Evolutionary conservation across 2,797 vertebrate species (phyloP), one percentile per base, ranked within the genome.

Genomic region (Crotalus adamanteus): DNA sequence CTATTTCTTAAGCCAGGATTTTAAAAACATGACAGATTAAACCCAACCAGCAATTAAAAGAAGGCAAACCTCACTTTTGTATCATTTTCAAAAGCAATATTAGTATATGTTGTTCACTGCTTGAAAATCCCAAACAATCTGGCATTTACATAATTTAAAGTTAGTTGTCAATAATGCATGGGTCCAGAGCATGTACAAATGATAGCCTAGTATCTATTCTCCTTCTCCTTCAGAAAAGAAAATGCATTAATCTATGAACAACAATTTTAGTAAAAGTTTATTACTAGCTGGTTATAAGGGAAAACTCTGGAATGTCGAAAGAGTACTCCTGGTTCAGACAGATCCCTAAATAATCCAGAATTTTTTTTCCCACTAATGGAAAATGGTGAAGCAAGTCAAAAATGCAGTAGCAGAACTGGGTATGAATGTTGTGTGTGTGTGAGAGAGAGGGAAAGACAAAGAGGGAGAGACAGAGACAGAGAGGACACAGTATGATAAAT

Each of bases 31-130:
- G 83, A 89, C 51, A 94, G 60, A 78, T 95, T 55, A 88, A 90
- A 91, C 86, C n/a, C 87, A 5, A 57, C n/a, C 26, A 92, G 88
- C 65, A 91, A 31, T 90, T 93, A 92, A 31, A 65, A 90, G 20
- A 93, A 95, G 63, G 73, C 91, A 94, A 92, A 60, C 63, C n/a
- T 3, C 86, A 85, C 55, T 47, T 55, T 20, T 22, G 94, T 94
- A 94, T 94, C 20, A 88, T 51, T 93, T 94, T 92, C 90, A 57
- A 91, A 91, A 91, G 2, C 63, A 96, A 90, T 42, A 94, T 91
- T 31, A 20, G 28, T 59, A 85, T 85, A 18, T 28, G 18, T 9
- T 51, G 26, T 60, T 47, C 42, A 22, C 9, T n/a, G 47, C 28
- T 85, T 42, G 4, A 60, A 51, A 61, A n/a, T 22, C 1, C 12